Conservation (phyloP, 2,113 vertebrate species). For the Sebastes schlegelii region DNA sequence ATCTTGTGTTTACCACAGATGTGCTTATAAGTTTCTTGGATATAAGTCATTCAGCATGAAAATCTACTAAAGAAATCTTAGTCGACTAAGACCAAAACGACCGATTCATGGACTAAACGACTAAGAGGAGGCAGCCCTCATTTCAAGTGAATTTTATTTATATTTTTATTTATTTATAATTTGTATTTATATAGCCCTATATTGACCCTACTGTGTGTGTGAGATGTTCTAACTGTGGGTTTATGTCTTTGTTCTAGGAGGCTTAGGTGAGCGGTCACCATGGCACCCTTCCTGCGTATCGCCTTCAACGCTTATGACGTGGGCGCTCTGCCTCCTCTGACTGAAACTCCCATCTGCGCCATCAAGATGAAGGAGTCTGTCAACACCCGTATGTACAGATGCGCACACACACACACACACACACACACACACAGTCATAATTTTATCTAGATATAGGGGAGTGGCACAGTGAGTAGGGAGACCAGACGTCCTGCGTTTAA, state of each 20-base stretch:
- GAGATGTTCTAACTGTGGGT: slow-evolving; percentile 7
- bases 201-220: background rate
- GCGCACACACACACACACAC: slow-evolving; percentile 3
- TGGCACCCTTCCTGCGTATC: slow-evolving; percentile 96
- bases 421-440: background rate
- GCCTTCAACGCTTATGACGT: slow-evolving; percentile 90
- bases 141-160: background rate
- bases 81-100: no score
- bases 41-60: no score
- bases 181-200: no score
- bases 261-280: slow-evolving; percentile 75
- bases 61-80: no score
- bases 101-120: no score
- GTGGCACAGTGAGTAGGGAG: background rate
- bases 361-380: slow-evolving; percentile 97
- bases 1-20: no score
- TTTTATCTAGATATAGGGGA: slow-evolving; percentile 1
- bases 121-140: no score
- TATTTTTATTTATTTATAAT: no score
- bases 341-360: slow-evolving; percentile 90
- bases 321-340: slow-evolving; percentile 81
- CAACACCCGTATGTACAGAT: slow-evolving; percentile 88
- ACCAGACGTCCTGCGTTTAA: background rate
- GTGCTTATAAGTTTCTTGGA: no score
- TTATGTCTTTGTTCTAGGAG: slow-evolving; percentile 50